A percentile compares a stretch with the other conserved stretches of the same genome.
phyloP scores from a whole-genome alignment of 2,113 vertebrate genomes.

The Toxostoma redivivum region DNA sequence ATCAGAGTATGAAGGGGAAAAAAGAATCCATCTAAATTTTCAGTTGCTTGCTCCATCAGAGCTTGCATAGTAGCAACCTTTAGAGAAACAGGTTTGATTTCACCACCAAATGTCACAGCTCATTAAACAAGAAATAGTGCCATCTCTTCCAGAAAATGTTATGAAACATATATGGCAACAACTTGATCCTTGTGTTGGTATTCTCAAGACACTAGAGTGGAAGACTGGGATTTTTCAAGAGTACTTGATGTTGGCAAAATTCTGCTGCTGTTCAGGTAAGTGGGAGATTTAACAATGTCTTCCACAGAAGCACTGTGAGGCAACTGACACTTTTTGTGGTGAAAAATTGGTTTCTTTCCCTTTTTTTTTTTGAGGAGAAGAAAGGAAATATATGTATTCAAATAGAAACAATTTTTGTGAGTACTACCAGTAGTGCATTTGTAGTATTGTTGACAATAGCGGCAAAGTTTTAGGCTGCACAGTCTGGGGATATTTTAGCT shows the following conservation, averaged over 20 bases:
- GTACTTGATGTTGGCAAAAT: neutral
- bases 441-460: neutral
- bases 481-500: neutral
- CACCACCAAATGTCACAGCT: neutral
- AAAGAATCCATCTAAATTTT: neutral
- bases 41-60: neutral
- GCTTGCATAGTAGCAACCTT: neutral
- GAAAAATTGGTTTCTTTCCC: neutral
- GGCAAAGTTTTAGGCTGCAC: accelerated
- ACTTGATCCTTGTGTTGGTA: neutral
- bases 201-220: neutral
- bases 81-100: neutral
- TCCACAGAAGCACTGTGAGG: neutral
- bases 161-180: neutral
- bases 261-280: neutral
- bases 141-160: neutral
- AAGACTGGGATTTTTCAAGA: neutral
- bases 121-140: neutral
- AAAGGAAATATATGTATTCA: neutral
- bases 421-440: neutral
- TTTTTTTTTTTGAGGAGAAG: neutral
- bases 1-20: neutral
- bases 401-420: neutral
- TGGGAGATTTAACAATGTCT: neutral
- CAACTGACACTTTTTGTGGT: neutral